phyloP scores from a whole-genome alignment of 2,888 invertebrate genomes.

The Vesta saturnalis region DNA sequence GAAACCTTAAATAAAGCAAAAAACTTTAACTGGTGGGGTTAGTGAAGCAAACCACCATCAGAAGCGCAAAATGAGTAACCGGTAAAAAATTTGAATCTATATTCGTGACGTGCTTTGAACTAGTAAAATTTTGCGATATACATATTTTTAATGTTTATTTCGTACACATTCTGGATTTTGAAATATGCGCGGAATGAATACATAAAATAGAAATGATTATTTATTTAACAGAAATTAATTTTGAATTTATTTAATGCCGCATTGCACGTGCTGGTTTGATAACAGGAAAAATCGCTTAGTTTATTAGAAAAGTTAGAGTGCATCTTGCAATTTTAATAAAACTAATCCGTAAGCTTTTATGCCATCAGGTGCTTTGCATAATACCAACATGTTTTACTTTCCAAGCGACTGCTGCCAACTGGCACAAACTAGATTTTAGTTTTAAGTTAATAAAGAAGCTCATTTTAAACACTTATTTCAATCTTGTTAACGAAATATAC shows the following conservation, averaged over 20 bases:
- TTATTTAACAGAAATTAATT: slow-evolving; percentile 29
- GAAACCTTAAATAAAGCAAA: too few relatives aligned
- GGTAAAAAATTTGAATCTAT: too few relatives aligned
- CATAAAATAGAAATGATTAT: slow-evolving; percentile 17
- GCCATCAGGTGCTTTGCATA: slow-evolving; percentile 33
- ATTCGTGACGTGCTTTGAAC: slow-evolving; percentile 25
- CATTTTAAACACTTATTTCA: too few relatives aligned
- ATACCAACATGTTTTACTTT: slow-evolving; percentile 24
- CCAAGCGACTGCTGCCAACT: slow-evolving; percentile 19
- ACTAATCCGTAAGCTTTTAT: slow-evolving; percentile 32
- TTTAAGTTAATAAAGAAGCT: slow-evolving; percentile 25
- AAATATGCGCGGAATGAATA: slow-evolving; percentile 26
- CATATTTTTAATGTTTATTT: slow-evolving; percentile 25
- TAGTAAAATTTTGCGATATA: slow-evolving; percentile 26
- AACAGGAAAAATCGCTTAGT: slow-evolving; percentile 11
- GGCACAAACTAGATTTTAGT: slow-evolving; percentile 18
- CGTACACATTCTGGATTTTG: slow-evolving; percentile 10
- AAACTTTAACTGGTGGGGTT: too few relatives aligned
- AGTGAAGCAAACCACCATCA: too few relatives aligned
- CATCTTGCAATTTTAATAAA: slow-evolving; percentile 36
- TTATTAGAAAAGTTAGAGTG: slow-evolving; percentile 21
- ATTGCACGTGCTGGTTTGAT: neutral
- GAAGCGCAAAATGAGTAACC: too few relatives aligned
- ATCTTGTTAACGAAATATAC: too few relatives aligned
- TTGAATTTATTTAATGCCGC: neutral